Base-by-base conservation (phyloP, 2,797 vertebrate species). In the Propithecus perrieri region DNA sequence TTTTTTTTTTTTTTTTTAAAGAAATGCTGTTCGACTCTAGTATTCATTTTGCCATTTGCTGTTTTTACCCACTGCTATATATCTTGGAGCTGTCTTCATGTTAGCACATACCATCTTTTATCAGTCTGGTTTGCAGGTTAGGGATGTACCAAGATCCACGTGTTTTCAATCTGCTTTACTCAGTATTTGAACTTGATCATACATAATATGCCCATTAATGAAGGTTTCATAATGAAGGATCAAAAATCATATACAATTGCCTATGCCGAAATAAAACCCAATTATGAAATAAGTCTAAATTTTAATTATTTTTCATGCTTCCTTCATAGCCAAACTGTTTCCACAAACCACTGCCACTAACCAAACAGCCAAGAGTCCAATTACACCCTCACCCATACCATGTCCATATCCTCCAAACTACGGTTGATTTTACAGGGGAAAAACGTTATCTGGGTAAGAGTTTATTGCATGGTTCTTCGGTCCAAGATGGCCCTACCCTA, bases 401-500 rank as follows among this genome's bases (percentile, higher is more conserved):
- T 30, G 55, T 89, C 26, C 38, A 50, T 7, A 24, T 8, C 75
- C 71, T 90, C 72, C 43, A 93, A 86, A 87, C 35, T 76, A n/a
- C 83, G 38, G n/a, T n/a, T 89, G 69, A 69, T 72, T 96, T 90
- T 72, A 95, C 30, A 35, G 24, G 22, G 22, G 9, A 85, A 57
- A 55, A 30, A 22, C 17, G 8, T 50, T 71, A 87, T 46, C 59
- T 95, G 26, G n/a, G 92, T 67, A 95, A 83, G 80, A 95, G 57
- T 57, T 78, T 85, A 96, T 20, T 97, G 50, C 92, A 57, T 53
- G 79, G 65, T 72, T 86, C 48, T 93, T 11, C 84, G 75, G 85
- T 87, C 75, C 75, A 92, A 92, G 78, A 71, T 10, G 69, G 78
- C 69, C 95, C 81, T 90, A 95, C 83, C 85, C 63, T 57, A 79